These are phyloP conservation scores for Eleutherodactylus coqui DNA, from an alignment of 2,797 vertebrate genomes.

Conservation along the genomic window DNA sequence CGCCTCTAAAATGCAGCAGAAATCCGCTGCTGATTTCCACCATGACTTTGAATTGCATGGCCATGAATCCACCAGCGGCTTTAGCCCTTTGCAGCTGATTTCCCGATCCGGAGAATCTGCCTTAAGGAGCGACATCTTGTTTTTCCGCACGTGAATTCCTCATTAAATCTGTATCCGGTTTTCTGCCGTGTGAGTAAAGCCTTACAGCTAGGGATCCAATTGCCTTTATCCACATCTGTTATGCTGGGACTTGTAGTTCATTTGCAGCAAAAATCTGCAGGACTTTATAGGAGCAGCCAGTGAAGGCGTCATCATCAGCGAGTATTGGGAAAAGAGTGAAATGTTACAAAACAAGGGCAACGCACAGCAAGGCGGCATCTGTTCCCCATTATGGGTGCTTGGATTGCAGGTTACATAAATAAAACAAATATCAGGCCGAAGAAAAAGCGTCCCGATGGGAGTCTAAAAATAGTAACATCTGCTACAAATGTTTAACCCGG, in stretches of 20 bases:
- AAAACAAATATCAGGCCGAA: slow-evolving; percentile 34
- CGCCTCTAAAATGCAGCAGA: too few species aligned
- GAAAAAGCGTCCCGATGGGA: background rate
- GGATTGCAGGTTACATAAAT: slow-evolving; percentile 51
- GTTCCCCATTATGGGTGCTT: slow-evolving; percentile 17
- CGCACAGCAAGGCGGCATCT: background rate
- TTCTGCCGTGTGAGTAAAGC: too few species aligned
- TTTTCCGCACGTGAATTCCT: too few species aligned
- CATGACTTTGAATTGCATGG: too few species aligned
- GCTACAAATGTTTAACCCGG: background rate
- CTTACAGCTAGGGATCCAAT: background rate
- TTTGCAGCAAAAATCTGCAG: too few species aligned
- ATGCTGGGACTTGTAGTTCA: slow-evolving; percentile 8
- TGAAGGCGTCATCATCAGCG: background rate
- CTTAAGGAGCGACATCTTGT: too few species aligned
- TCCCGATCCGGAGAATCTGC: too few species aligned
- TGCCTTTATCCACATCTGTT: background rate
- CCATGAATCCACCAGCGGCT: too few species aligned
- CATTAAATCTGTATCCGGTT: too few species aligned
- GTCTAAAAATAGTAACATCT: slow-evolving; percentile 35
- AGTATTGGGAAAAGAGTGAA: background rate
- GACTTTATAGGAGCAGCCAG: background rate
- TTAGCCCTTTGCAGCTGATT: too few species aligned
- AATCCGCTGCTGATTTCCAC: too few species aligned
- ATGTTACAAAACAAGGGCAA: background rate